phyloP scores from a whole-genome alignment of 2,797 vertebrate species.

The Orestias chungarensis region DNA sequence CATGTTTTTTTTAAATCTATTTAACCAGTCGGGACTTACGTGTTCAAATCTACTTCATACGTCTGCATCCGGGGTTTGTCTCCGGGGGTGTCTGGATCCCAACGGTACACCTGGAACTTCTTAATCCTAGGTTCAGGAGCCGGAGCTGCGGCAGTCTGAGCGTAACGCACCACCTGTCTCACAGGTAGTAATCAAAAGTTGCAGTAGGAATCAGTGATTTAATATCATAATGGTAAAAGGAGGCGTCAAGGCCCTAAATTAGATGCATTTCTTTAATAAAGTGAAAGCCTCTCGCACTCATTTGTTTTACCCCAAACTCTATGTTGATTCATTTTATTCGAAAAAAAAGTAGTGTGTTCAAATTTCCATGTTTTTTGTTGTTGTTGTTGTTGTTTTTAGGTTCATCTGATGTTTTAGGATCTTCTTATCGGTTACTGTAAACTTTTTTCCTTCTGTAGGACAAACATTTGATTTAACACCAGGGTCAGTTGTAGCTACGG shows the following conservation, averaged over 20 bases:
- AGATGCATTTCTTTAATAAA: neutral
- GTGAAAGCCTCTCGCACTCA: neutral
- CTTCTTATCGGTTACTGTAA: neutral
- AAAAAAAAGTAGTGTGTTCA: neutral
- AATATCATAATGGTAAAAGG: neutral
- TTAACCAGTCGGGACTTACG: slow-evolving; percentile 59
- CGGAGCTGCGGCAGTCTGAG: slow-evolving; percentile 77
- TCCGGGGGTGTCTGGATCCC: slow-evolving; percentile 89
- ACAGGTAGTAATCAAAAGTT: slow-evolving; percentile 5
- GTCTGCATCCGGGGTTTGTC: slow-evolving; percentile 96
- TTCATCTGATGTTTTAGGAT: neutral
- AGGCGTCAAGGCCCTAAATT: neutral
- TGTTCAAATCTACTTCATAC: slow-evolving; percentile 88
- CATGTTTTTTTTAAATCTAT: neutral
- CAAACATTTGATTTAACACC: neutral
- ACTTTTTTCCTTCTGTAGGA: neutral
- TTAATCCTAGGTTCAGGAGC: slow-evolving; percentile 81
- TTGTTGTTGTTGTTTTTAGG: neutral
- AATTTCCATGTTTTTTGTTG: neutral
- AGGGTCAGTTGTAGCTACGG: neutral
- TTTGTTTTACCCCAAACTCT: neutral
- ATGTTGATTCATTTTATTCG: neutral
- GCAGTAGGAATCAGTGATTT: neutral
- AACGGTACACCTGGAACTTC: slow-evolving; percentile 92
- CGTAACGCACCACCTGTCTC: slow-evolving; percentile 66